These are phyloP conservation scores for Poeciliopsis prolifica DNA, from an alignment of 2,113 vertebrate genomes.

Conservation along the genomic window DNA sequence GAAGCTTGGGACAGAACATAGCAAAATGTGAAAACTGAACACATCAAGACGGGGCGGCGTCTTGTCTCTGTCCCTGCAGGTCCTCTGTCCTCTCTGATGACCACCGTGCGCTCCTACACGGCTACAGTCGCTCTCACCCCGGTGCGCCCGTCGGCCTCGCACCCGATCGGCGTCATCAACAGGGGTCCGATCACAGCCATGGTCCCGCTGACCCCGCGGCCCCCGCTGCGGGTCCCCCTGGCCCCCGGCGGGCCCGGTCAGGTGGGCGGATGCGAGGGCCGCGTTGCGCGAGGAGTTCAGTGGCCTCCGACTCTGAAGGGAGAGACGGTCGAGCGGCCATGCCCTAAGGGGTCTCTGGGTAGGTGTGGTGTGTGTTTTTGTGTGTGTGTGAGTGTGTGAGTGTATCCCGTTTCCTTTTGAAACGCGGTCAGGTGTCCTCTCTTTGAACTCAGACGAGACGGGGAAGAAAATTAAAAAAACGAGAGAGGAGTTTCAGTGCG, in stretches of 20 bases:
- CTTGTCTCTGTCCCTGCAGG: slow-evolving; percentile 40
- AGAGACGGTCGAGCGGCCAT: slow-evolving; percentile 90
- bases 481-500: slow-evolving; percentile 25
- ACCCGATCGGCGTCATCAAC: slow-evolving; percentile 90
- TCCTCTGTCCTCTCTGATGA: slow-evolving; percentile 75
- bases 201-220: slow-evolving; percentile 85
- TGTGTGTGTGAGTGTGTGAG: slow-evolving; percentile 5
- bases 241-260: slow-evolving; percentile 75
- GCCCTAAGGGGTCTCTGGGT: slow-evolving; percentile 92
- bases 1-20: not conserved
- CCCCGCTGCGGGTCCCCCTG: slow-evolving; percentile 80
- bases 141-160: slow-evolving; percentile 85
- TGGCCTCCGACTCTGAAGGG: slow-evolving; percentile 91
- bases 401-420: slow-evolving; percentile 63
- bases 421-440: slow-evolving; percentile 61
- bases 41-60: not conserved
- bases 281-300: slow-evolving; percentile 86
- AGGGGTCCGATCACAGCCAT: slow-evolving; percentile 86
- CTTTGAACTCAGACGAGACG: slow-evolving; percentile 63
- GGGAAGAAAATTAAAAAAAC: slow-evolving; percentile 23
- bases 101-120: slow-evolving; percentile 77
- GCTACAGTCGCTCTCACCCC: slow-evolving; percentile 79
- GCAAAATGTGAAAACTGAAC: not conserved
- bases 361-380: slow-evolving; percentile 42
- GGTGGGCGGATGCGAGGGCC: slow-evolving; percentile 84